Evolutionary conservation across 2,797 vertebrate species (phyloP).

Genomic region (Centropyge bicolor): DNA sequence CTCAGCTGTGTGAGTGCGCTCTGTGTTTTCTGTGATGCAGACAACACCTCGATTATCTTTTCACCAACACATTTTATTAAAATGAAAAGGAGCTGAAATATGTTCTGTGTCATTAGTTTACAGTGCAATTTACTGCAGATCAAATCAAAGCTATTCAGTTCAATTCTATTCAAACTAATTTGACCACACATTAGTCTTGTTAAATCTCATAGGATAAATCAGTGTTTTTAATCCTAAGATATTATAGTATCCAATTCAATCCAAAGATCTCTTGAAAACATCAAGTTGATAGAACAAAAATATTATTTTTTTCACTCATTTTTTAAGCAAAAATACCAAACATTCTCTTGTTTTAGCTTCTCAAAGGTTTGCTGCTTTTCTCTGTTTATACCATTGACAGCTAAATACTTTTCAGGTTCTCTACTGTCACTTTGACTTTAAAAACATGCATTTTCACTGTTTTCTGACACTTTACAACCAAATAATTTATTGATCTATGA

Average conservation of each 20-base stretch:
- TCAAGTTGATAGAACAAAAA: background rate
- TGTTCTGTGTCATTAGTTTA: background rate
- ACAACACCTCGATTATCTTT: slow-evolving; percentile 5
- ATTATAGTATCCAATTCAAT: background rate
- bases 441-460: background rate
- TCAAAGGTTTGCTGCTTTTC: background rate
- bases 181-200: background rate
- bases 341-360: background rate
- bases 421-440: background rate
- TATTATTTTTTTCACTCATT: background rate
- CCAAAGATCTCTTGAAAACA: background rate
- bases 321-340: background rate
- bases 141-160: background rate
- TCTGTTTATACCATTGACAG: background rate
- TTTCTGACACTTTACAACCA: background rate
- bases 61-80: slow-evolving; percentile 10
- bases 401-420: background rate
- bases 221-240: background rate
- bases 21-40: slow-evolving; percentile 7
- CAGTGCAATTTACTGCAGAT: background rate
- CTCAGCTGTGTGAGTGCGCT: slow-evolving; percentile 3
- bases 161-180: background rate
- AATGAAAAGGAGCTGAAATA: slow-evolving; percentile 19
- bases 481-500: background rate
- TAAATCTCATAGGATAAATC: background rate